These are phyloP conservation scores for Rhagoletis zephyria DNA, from an alignment of 1,140 invertebrate genomes.

Conservation along the genomic window DNA sequence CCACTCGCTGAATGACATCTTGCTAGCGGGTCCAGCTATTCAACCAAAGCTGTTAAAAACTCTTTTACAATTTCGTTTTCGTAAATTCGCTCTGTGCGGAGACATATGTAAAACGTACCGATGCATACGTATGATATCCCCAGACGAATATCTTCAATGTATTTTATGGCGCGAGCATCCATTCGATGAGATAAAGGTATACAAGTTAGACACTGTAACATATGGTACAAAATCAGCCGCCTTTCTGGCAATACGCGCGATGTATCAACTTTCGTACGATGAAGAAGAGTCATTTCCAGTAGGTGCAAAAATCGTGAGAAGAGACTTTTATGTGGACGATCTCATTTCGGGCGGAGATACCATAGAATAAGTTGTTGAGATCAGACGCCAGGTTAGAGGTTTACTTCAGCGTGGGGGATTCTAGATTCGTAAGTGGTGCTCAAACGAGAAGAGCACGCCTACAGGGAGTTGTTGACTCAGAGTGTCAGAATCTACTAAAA, in stretches of 20 bases:
- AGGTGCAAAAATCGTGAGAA: constrained; percentile 47
- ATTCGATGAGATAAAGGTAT: too few relatives aligned
- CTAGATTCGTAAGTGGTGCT: constrained; percentile 69
- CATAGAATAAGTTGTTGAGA: background rate
- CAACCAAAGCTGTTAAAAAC: constrained; percentile 60
- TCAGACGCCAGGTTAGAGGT: background rate
- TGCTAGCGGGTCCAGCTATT: constrained; percentile 53
- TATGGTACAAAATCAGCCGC: constrained; percentile 62
- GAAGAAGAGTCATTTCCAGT: constrained; percentile 59
- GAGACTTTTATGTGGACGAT: constrained; percentile 73
- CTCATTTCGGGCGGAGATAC: constrained; percentile 62
- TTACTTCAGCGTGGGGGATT: background rate
- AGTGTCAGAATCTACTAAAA: constrained; percentile 3
- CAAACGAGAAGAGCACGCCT: constrained; percentile 62
- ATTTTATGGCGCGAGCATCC: constrained; percentile 73
- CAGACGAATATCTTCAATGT: constrained; percentile 69
- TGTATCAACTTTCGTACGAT: constrained; percentile 67
- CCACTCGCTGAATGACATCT: constrained; percentile 60
- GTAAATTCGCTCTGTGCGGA: constrained; percentile 64
- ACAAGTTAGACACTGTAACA: constrained; percentile 61
- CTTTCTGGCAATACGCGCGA: constrained; percentile 62
- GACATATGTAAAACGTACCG: constrained; percentile 73
- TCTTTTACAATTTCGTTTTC: constrained; percentile 70
- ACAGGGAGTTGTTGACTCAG: background rate
- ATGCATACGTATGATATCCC: constrained; percentile 67